phyloP scores from a whole-genome alignment of 1,140 invertebrate genomes.

The Brachionus rubens region DNA sequence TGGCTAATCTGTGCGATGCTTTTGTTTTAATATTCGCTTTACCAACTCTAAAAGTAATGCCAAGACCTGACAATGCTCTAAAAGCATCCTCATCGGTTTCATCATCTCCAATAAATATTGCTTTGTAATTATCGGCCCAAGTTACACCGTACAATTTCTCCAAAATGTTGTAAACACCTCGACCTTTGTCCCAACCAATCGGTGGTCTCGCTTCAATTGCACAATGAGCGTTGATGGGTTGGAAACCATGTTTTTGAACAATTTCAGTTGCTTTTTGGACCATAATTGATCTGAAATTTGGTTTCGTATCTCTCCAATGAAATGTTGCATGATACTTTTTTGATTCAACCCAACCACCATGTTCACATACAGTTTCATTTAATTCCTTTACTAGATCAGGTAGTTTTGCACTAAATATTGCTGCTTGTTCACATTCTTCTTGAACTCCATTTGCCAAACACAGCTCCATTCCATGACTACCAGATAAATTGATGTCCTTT shows the following conservation, averaged over 20 bases:
- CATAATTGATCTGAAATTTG: constrained; percentile 63
- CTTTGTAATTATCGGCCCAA: constrained; percentile 82
- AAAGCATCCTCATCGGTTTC: constrained; percentile 85
- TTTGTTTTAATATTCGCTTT: constrained; percentile 44
- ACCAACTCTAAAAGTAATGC: constrained; percentile 76
- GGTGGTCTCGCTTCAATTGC: constrained; percentile 81
- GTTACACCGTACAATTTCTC: constrained; percentile 82
- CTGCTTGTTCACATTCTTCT: constrained; percentile 67
- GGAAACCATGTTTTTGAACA: constrained; percentile 38
- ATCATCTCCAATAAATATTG: constrained; percentile 85
- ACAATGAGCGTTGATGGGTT: constrained; percentile 66
- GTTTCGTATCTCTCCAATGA: constrained; percentile 73
- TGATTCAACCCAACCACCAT: constrained; percentile 86
- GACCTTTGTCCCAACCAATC: constrained; percentile 83
- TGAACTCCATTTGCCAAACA: constrained; percentile 81
- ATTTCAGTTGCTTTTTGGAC: constrained; percentile 53
- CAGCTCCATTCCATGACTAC: constrained; percentile 83
- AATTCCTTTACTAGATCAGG: constrained; percentile 72
- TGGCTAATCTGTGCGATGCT: constrained; percentile 28
- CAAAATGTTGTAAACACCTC: constrained; percentile 81
- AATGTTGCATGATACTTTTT: constrained; percentile 81
- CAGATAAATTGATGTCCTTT: constrained; percentile 53
- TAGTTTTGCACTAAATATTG: constrained; percentile 64
- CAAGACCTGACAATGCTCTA: constrained; percentile 73
- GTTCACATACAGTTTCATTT: constrained; percentile 77